Evolutionary conservation across 1,140 invertebrate species (phyloP).

Genomic region (Papilio polyxenes): DNA sequence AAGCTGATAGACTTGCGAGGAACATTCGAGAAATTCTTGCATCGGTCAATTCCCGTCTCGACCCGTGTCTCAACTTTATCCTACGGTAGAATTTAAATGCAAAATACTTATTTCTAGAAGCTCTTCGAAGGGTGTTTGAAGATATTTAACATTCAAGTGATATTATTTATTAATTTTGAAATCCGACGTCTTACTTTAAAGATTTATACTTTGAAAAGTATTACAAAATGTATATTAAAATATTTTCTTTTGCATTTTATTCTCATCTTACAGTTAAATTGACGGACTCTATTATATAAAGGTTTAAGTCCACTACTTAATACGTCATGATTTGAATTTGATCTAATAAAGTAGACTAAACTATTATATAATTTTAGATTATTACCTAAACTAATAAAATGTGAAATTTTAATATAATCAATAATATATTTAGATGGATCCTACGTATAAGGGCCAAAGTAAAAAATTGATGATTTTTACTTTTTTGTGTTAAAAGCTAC

Average conservation of each 20-base stretch:
- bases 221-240: neutral
- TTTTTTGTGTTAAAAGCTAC: too few relatives aligned
- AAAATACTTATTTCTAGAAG: neutral
- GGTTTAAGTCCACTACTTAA: too few relatives aligned
- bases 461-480: too few relatives aligned
- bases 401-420: too few relatives aligned
- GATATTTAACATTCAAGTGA: slow-evolving; percentile 15
- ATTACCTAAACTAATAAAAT: too few relatives aligned
- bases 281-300: neutral
- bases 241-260: neutral
- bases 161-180: neutral
- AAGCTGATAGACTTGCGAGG: neutral
- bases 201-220: neutral
- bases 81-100: neutral
- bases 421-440: too few relatives aligned
- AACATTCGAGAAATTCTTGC: slow-evolving; percentile 2
- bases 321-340: too few relatives aligned
- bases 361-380: too few relatives aligned
- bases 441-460: too few relatives aligned
- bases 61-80: neutral
- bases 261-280: neutral
- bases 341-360: too few relatives aligned
- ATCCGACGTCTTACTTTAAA: neutral
- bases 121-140: neutral
- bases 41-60: slow-evolving; percentile 19